Percentiles rank a stretch among this genome's conserved stretches.
Conservation (phyloP, 2,888 invertebrate genomes). For the Pterostichus niger region DNA sequence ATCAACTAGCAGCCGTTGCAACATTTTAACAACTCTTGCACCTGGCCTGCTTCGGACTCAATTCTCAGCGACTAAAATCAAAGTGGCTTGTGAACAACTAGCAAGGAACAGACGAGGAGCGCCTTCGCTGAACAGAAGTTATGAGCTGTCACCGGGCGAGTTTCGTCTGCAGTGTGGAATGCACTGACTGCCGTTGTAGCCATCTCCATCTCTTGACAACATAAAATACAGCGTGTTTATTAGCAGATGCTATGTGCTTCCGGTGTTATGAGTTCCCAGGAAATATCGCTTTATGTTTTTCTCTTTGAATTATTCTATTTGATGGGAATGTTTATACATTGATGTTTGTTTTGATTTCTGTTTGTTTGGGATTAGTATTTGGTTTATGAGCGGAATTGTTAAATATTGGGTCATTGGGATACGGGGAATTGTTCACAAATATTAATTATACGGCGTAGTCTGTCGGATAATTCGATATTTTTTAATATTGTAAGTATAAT, state of each 20-base stretch:
- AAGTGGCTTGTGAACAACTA: not conserved
- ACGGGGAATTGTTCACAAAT: not conserved
- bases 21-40: not conserved
- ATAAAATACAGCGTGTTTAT: conserved; percentile 33
- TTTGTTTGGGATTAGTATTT: conserved; percentile 21
- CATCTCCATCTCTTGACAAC: conserved; percentile 1
- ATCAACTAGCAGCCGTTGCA: not conserved
- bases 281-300: conserved; percentile 26
- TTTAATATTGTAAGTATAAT: not conserved
- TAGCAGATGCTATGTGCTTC: conserved; percentile 30
- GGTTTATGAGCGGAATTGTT: conserved; percentile 7
- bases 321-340: conserved; percentile 30
- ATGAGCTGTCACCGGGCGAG: conserved; percentile 4
- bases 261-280: conserved; percentile 25
- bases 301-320: conserved; percentile 35
- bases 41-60: not conserved
- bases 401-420: conserved; percentile 4
- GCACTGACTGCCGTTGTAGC: not conserved
- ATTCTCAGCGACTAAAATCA: conserved; percentile 12
- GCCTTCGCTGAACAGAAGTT: conserved; percentile 7
- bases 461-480: not conserved
- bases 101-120: not conserved
- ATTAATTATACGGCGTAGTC: not conserved
- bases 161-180: conserved; percentile 14
- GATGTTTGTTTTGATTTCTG: conserved; percentile 30